Percentiles rank a stretch among this genome's conserved stretches.
These are phyloP conservation scores for Setipinna tenuifilis DNA, from an alignment of 2,797 vertebrate species.

Conservation along the genomic window DNA sequence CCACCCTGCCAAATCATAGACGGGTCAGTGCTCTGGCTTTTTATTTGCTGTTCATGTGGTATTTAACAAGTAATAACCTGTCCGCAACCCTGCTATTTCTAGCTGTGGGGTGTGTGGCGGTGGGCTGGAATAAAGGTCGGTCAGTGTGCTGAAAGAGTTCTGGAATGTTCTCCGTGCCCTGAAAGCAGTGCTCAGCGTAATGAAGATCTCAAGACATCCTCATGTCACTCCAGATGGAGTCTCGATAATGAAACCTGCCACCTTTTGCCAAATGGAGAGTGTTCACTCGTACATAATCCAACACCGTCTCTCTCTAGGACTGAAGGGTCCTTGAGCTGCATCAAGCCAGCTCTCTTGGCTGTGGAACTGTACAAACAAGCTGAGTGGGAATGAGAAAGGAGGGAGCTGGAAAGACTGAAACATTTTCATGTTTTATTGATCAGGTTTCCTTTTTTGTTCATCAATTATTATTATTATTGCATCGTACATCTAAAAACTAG, in stretches of 20 bases:
- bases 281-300: not conserved
- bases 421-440: not conserved
- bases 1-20: conserved; percentile 53
- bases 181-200: conserved; percentile 48
- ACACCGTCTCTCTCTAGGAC: conserved; percentile 12
- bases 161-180: conserved; percentile 24
- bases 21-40: conserved; percentile 53
- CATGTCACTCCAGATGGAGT: conserved; percentile 54
- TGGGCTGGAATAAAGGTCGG: conserved; percentile 14
- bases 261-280: conserved; percentile 23
- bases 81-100: conserved; percentile 47
- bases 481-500: not conserved
- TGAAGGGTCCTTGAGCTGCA: not conserved
- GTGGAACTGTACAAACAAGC: not conserved
- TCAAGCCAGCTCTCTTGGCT: conserved; percentile 1
- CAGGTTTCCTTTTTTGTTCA: not conserved
- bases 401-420: not conserved
- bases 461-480: not conserved
- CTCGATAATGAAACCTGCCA: conserved; percentile 52
- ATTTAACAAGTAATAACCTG: conserved; percentile 58
- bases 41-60: conserved; percentile 54
- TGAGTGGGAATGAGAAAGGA: not conserved
- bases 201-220: conserved; percentile 55
- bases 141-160: conserved; percentile 2
- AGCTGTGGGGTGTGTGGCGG: not conserved